A percentile compares a stretch with the other conserved stretches of the same genome.
These are phyloP conservation scores for Acropternis orthonyx DNA, from an alignment of 2,797 vertebrate species.

Conservation along the genomic window DNA sequence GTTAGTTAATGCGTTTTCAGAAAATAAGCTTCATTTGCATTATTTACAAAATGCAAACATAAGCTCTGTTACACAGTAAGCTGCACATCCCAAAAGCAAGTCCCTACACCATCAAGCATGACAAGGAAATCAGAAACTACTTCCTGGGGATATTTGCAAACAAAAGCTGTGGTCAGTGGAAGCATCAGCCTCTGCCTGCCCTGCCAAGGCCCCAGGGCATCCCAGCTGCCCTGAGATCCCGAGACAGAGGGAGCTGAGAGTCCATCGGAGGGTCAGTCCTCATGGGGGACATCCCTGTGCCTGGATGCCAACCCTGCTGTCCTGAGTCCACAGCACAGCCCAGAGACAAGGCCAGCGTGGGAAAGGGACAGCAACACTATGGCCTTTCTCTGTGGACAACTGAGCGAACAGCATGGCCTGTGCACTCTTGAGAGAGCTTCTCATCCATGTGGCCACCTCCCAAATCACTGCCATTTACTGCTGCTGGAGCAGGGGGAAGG, in stretches of 20 bases:
- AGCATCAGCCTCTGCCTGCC: accelerated
- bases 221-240: accelerated
- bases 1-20: not conserved
- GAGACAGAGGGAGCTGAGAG: not conserved
- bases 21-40: not conserved
- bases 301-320: not conserved
- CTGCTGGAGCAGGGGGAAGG: not conserved
- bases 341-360: accelerated
- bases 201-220: accelerated
- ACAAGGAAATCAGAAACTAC: not conserved
- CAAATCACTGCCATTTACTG: not conserved
- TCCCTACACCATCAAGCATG: not conserved
- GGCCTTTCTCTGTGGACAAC: not conserved
- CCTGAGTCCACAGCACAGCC: not conserved
- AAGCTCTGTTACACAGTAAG: not conserved
- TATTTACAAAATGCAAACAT: not conserved
- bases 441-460: not conserved
- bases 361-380: not conserved
- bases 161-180: not conserved
- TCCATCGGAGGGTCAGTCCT: not conserved
- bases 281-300: accelerated
- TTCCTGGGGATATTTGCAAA: not conserved
- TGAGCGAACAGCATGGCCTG: not conserved
- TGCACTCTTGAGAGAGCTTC: not conserved
- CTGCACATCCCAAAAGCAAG: not conserved